Percentiles rank a stretch among this genome's conserved stretches.
Evolutionary conservation across 2,888 invertebrate genomes (phyloP).

Genomic region (Marronus borbonicus): DNA sequence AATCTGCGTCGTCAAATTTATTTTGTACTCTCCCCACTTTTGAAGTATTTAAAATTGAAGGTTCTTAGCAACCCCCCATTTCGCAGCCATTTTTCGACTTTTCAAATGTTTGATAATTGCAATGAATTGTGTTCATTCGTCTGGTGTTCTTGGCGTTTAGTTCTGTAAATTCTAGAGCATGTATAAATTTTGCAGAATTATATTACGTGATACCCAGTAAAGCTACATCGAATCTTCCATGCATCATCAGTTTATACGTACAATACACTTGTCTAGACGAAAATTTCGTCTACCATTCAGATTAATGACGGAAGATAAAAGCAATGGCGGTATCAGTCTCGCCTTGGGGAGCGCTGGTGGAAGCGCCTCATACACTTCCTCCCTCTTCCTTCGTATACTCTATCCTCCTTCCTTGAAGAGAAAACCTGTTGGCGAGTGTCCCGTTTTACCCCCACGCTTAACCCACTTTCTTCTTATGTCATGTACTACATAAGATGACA

Average conservation of each 20-base stretch:
- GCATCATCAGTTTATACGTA: conserved; percentile 50
- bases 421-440: conserved; percentile 63
- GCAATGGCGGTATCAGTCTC: conserved; percentile 62
- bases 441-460: conserved; percentile 55
- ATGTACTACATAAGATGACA: conserved; percentile 30
- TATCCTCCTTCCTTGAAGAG: conserved; percentile 10
- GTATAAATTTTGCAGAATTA: too few species aligned
- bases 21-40: too few species aligned
- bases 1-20: too few species aligned
- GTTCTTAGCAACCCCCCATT: too few species aligned
- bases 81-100: too few species aligned
- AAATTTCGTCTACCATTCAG: conserved; percentile 58
- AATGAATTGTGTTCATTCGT: too few species aligned
- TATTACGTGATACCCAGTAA: too few species aligned
- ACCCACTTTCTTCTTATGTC: conserved; percentile 58
- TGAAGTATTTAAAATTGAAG: too few species aligned
- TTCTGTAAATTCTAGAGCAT: too few species aligned
- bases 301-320: conserved; percentile 66
- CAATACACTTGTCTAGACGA: conserved; percentile 59
- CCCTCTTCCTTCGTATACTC: conserved; percentile 4
- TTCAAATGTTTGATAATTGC: too few species aligned
- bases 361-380: not conserved
- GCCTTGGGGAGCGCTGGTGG: conserved; percentile 16
- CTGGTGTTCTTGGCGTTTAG: too few species aligned
- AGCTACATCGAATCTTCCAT: not conserved